Conservation (phyloP, 1,140 invertebrate genomes). For the Drosophila punjabiensis region DNA sequence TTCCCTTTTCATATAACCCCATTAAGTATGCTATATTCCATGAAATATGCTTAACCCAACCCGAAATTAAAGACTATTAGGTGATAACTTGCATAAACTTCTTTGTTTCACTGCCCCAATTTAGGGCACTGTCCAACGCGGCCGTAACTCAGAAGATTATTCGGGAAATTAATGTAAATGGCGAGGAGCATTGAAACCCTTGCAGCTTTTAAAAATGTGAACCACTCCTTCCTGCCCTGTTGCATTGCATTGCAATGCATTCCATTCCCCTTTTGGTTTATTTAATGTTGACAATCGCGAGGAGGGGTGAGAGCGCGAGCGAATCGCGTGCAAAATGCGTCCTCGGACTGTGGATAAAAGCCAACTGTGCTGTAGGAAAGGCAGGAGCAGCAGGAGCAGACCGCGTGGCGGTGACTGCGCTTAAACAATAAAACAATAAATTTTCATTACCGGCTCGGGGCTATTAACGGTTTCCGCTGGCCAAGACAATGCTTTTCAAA, state of each 20-base stretch:
- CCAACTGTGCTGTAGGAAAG: slow-evolving; percentile 8
- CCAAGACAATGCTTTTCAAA: slow-evolving; percentile 57
- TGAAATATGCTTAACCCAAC: neutral
- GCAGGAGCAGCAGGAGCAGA: slow-evolving; percentile 15
- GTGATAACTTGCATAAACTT: slow-evolving; percentile 6
- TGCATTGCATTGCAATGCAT: slow-evolving; percentile 20
- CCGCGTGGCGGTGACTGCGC: slow-evolving; percentile 44
- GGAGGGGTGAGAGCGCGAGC: slow-evolving; percentile 21
- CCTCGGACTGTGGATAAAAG: slow-evolving; percentile 38
- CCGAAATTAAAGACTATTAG: neutral
- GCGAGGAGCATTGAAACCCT: slow-evolving; percentile 66
- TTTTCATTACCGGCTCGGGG: slow-evolving; percentile 79
- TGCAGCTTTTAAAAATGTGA: slow-evolving; percentile 58
- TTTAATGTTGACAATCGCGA: slow-evolving; percentile 56
- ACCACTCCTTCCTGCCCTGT: slow-evolving; percentile 25
- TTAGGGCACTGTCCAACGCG: slow-evolving; percentile 6
- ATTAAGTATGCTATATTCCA: neutral
- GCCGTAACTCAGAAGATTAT: slow-evolving; percentile 57
- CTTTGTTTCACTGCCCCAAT: slow-evolving; percentile 58
- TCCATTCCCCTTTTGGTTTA: slow-evolving; percentile 18
- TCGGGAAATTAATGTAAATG: slow-evolving; percentile 73
- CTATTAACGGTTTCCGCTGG: slow-evolving; percentile 74
- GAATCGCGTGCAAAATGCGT: slow-evolving; percentile 52
- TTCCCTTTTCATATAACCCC: neutral
- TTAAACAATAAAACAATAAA: slow-evolving; percentile 83